Conservation (phyloP, 2,797 vertebrate species). For the Discoglossus pictus region DNA sequence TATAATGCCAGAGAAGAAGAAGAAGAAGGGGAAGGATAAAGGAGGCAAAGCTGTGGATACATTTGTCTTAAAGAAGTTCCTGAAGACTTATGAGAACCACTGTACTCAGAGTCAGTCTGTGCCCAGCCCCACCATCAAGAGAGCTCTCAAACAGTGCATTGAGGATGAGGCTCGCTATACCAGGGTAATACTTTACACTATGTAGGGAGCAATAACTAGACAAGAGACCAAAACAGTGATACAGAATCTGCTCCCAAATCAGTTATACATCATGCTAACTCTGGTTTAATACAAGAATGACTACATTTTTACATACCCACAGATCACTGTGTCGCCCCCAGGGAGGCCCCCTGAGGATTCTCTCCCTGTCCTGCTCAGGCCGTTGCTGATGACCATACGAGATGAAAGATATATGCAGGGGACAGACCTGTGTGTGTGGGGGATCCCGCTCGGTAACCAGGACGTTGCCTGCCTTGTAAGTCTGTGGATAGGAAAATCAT, state of each 20-base stretch:
- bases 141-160: constrained; percentile 52
- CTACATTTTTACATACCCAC: constrained; percentile 1
- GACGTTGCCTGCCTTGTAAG: constrained; percentile 63
- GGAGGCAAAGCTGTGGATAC: constrained; percentile 1
- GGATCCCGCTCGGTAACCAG: constrained; percentile 58
- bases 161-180: constrained; percentile 24
- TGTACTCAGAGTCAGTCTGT: constrained; percentile 50
- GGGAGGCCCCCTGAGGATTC: constrained; percentile 2
- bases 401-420: constrained; percentile 59
- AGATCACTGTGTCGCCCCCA: constrained; percentile 56
- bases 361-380: constrained; percentile 55
- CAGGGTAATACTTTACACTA: too few species aligned
- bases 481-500: too few species aligned
- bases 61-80: constrained; percentile 53
- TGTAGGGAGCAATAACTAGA: too few species aligned
- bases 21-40: constrained; percentile 41
- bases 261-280: too few species aligned
- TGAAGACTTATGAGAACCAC: constrained; percentile 56
- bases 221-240: too few species aligned
- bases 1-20: constrained; percentile 50
- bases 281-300: neutral
- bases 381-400: constrained; percentile 59
- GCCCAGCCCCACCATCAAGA: constrained; percentile 51
- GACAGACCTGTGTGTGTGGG: constrained; percentile 63
- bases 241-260: too few species aligned